Evolutionary conservation across 2,888 invertebrate species (phyloP).

Genomic region (Oligia latruncula): DNA sequence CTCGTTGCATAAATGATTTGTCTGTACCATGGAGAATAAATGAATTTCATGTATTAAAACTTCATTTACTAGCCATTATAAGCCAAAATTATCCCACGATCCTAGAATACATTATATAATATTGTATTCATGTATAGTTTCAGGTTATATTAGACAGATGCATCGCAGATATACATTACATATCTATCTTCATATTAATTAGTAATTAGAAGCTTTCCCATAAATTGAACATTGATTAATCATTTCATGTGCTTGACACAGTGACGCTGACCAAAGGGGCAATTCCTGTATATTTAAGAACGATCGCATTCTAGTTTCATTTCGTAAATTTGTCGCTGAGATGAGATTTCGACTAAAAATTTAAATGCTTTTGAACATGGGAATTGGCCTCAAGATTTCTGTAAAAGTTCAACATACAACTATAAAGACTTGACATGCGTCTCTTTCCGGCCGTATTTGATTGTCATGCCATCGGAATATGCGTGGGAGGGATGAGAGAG

Average conservation of each 20-base stretch:
- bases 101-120: neutral
- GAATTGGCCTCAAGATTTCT: neutral
- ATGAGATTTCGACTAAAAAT: neutral
- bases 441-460: neutral
- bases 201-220: slow-evolving; percentile 11
- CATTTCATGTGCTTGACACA: neutral
- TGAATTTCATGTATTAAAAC: neutral
- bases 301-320: neutral
- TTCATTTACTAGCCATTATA: neutral
- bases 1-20: neutral
- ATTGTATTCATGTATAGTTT: neutral
- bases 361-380: neutral
- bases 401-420: neutral
- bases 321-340: too few species aligned
- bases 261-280: neutral
- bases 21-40: neutral
- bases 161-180: neutral
- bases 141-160: neutral
- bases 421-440: neutral
- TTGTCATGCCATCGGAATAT: neutral
- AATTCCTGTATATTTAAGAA: neutral
- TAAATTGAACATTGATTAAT: slow-evolving; percentile 5
- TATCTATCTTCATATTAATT: neutral
- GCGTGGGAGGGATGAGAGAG: too few species aligned
- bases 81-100: too few species aligned